phyloP scores from a whole-genome alignment of 2,797 vertebrate species.

The Pseudochirops cupreus region DNA sequence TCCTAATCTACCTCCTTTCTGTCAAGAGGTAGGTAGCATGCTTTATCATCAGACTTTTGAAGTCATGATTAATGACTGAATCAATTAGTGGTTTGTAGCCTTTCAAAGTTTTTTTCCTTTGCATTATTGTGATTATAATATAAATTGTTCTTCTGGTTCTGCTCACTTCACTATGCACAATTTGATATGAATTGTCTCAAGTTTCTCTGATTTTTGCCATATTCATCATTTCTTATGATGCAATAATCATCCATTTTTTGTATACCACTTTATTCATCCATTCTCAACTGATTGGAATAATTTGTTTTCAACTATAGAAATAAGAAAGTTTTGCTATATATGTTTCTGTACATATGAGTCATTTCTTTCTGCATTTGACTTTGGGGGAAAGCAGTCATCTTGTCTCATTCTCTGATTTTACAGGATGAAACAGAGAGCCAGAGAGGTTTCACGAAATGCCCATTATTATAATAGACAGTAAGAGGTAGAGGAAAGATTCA shows the following conservation, averaged over 20 bases:
- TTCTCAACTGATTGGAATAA: neutral
- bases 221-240: neutral
- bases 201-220: neutral
- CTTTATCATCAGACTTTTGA: neutral
- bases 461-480: neutral
- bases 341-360: neutral
- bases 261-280: neutral
- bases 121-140: neutral
- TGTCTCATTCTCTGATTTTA: neutral
- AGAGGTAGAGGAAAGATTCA: neutral
- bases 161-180: neutral
- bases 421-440: neutral
- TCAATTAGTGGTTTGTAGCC: neutral
- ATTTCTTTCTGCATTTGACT: neutral
- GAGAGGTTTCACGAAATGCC: neutral
- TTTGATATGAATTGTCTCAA: neutral
- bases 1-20: neutral
- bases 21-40: neutral
- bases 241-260: neutral
- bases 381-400: neutral
- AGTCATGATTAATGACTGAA: neutral
- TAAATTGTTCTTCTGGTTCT: neutral
- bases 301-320: neutral
- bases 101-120: neutral
- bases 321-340: neutral